These are phyloP conservation scores for Oryzias curvinotus DNA, from an alignment of 2,113 vertebrate species.

Conservation along the genomic window DNA sequence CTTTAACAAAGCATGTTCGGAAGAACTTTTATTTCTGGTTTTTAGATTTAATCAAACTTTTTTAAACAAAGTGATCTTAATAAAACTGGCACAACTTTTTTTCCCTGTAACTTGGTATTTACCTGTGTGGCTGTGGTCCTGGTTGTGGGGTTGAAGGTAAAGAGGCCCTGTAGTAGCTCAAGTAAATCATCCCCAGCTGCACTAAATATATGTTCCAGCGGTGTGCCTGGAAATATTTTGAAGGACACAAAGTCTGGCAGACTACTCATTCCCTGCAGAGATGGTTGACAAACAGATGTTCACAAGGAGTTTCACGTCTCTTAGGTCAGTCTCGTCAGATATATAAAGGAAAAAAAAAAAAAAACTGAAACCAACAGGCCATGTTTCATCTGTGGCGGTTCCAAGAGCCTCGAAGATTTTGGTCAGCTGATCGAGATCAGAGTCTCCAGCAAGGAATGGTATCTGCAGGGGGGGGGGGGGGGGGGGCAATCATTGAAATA, in stretches of 20 bases:
- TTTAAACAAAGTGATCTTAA: neutral
- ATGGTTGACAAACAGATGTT: constrained; percentile 24
- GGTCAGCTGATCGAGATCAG: constrained; percentile 94
- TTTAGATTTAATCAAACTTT: neutral
- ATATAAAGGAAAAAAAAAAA: neutral
- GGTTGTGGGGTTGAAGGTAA: constrained; percentile 88
- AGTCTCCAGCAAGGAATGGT: constrained; percentile 95
- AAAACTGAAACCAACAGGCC: constrained; percentile 84
- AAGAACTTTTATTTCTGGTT: neutral
- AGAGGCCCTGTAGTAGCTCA: constrained; percentile 87
- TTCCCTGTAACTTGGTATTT: constrained; percentile 13
- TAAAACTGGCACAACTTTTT: neutral
- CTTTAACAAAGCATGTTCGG: no score
- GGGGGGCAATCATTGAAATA: constrained; percentile 17
- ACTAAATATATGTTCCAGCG: constrained; percentile 94
- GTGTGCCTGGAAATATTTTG: constrained; percentile 92
- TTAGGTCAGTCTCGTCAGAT: neutral
- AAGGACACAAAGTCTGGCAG: constrained; percentile 96
- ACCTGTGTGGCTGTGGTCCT: constrained; percentile 92
- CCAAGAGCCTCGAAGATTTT: constrained; percentile 97
- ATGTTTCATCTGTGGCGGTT: constrained; percentile 92
- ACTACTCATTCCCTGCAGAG: constrained; percentile 86
- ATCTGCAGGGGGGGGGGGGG: constrained; percentile 73
- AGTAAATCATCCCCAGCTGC: constrained; percentile 94
- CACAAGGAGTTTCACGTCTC: neutral